These are phyloP conservation scores for Spermophilus dauricus DNA, from an alignment of 2,113 vertebrate species.

Conservation along the genomic window DNA sequence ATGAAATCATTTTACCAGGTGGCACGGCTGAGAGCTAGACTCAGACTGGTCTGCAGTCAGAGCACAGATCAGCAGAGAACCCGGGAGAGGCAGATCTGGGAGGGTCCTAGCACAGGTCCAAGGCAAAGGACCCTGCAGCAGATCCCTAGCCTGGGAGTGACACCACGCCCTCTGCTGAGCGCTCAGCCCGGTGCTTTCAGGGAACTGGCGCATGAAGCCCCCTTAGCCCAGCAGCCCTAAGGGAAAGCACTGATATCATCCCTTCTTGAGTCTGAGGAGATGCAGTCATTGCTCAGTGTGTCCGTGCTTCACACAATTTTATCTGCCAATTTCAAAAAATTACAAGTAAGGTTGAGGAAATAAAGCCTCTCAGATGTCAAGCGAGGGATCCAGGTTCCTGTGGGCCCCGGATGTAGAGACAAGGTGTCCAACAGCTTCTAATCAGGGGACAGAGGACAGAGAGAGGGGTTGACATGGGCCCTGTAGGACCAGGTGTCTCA, in stretches of 20 bases:
- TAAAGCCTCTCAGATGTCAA: neutral
- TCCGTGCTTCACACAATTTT: neutral
- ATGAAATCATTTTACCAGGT: neutral
- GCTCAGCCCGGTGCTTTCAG: neutral
- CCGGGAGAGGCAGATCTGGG: neutral
- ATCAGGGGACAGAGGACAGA: neutral
- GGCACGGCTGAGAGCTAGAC: neutral
- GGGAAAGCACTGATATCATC: neutral
- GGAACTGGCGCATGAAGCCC: neutral
- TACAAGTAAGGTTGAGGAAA: neutral
- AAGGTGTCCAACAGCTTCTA: neutral
- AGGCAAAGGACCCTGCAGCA: neutral
- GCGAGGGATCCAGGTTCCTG: neutral
- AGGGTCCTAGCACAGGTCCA: neutral
- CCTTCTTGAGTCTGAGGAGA: neutral
- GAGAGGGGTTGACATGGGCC: neutral
- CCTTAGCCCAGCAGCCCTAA: neutral
- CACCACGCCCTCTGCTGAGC: neutral
- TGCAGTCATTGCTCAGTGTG: neutral
- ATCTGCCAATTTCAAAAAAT: neutral
- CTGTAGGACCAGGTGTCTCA: neutral
- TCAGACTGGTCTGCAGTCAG: fast-evolving
- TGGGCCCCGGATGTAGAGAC: neutral
- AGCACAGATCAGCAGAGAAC: neutral
- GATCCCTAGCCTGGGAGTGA: neutral